phyloP scores from a whole-genome alignment of 2,888 invertebrate species.

The Camponotus fellah region DNA sequence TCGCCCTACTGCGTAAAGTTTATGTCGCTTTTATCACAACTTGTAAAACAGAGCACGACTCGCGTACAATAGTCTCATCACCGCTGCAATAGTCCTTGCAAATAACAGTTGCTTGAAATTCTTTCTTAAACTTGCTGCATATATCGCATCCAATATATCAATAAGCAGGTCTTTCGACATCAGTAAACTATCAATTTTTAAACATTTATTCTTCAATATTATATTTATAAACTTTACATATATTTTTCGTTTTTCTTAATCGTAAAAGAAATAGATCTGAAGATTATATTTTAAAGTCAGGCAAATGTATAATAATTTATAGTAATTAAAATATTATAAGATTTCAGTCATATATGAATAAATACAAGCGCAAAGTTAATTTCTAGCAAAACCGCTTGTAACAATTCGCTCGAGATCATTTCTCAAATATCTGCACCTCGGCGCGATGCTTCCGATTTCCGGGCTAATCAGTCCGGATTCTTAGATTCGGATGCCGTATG shows the following conservation, averaged over 20 bases:
- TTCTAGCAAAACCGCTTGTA: neutral
- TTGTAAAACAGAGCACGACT: constrained; percentile 52
- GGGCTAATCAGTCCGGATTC: constrained; percentile 75
- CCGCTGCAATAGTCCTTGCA: constrained; percentile 28
- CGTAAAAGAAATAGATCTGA: neutral
- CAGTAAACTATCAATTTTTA: neutral
- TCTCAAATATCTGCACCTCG: constrained; percentile 2
- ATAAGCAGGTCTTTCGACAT: neutral
- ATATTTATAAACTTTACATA: neutral
- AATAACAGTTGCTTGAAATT: constrained; percentile 38
- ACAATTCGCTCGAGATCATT: constrained; percentile 19
- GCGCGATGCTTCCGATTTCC: constrained; percentile 53
- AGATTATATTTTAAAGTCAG: neutral
- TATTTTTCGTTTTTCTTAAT: neutral
- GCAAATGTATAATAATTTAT: constrained; percentile 1
- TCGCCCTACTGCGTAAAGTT: constrained; percentile 52
- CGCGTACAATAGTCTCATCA: constrained; percentile 27
- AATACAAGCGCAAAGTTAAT: neutral
- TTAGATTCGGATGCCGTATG: constrained; percentile 73
- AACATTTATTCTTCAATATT: neutral
- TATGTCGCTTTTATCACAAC: constrained; percentile 59
- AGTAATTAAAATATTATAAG: neutral
- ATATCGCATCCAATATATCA: neutral
- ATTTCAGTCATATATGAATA: neutral
- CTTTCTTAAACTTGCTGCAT: neutral